phyloP scores from a whole-genome alignment of 2,113 vertebrate species.

The Morone chrysops region DNA sequence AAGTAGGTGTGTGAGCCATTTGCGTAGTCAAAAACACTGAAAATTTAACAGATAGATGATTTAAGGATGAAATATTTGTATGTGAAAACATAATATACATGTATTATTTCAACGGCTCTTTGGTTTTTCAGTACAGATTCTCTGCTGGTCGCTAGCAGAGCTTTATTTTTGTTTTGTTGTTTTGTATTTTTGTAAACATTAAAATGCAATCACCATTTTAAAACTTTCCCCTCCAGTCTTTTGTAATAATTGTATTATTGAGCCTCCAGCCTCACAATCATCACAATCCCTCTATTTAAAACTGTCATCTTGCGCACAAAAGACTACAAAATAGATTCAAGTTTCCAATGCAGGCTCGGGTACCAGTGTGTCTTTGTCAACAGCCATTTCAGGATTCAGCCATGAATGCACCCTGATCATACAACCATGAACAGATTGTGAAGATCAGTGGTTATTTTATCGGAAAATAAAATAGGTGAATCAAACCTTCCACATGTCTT shows the following conservation, averaged over 20 bases:
- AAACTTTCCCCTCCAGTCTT: background rate
- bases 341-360: background rate
- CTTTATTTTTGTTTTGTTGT: background rate
- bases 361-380: background rate
- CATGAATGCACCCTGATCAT: background rate
- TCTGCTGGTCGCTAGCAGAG: background rate
- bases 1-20: slow-evolving; percentile 71
- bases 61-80: background rate
- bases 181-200: background rate
- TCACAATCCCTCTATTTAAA: background rate
- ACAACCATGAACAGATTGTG: background rate
- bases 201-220: too few species aligned
- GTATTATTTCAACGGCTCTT: too few species aligned
- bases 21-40: slow-evolving; percentile 83
- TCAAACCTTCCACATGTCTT: slow-evolving; percentile 9
- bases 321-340: too few species aligned
- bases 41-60: slow-evolving; percentile 7
- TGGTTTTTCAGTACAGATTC: background rate
- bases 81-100: background rate
- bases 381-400: background rate
- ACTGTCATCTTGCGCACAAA: background rate
- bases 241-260: too few species aligned
- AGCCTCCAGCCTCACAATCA: too few species aligned
- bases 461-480: background rate
- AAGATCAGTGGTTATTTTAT: background rate